Evolutionary conservation across 2,113 vertebrate genomes (phyloP), one percentile per base, ranked within the genome.

Genomic region (Lamprotornis superbus): DNA sequence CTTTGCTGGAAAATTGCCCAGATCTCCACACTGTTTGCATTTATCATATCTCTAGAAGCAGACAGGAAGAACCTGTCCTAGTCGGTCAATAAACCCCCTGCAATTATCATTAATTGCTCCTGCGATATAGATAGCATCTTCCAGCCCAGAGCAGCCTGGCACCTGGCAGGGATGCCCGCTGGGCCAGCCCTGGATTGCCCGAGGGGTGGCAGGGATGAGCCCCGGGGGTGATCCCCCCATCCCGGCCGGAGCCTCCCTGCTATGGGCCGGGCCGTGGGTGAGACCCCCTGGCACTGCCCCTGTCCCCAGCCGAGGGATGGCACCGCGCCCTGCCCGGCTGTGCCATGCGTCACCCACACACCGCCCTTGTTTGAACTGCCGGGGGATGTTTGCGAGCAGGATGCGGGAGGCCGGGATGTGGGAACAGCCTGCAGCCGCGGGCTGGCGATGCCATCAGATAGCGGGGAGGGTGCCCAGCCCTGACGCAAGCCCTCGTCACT

Each of bases 31-130:
- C 64, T 95, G 91, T 97, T 96, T 96, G 77, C 69, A 30, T n/a
- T 87, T 59, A 37, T 10, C 4, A 0, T 83, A 39, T 7, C 31
- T 86, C 23, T 25, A 50, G 27, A n/a, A 28, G 16, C 35, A 65
- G 35, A 59, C 76, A 92, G 95, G 96, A 97, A 95, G 95, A 83
- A 75, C 96, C 94, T 84, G 91, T 96, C 96, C 96, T 91, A 92
- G 60, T 95, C 68, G 44, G 95, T 97, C 91, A 96, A 96, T 46
- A 96, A 93, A 74, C 4, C 80, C 65, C 60, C 56, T 30, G 65
- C 83, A 87, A 92, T 94, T 84, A 91, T 39, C 1, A 16, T 52
- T 50, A 86, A 83, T 87, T 88, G 49, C 71, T 90, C 71, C 49
- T 4, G 35, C 5, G 55, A 92, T 33, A 56, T 37, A 53, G 70